These are phyloP conservation scores for Limnephilus marmoratus DNA, from an alignment of 2,888 invertebrate species.

Conservation along the genomic window DNA sequence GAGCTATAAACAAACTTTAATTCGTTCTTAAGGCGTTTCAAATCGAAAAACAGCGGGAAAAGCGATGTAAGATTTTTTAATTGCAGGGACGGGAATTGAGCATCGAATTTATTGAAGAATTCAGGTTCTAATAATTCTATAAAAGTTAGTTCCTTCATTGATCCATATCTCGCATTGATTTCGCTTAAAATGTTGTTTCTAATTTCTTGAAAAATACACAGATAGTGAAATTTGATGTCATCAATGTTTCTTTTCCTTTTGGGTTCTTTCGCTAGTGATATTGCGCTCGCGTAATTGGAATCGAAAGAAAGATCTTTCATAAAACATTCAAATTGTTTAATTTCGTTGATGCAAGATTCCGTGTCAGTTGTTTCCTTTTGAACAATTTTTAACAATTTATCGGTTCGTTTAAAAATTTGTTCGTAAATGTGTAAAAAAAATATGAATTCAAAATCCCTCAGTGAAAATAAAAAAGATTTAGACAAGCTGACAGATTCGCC, in stretches of 20 bases:
- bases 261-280: slow-evolving; percentile 4
- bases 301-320: not conserved
- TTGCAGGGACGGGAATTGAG: not conserved
- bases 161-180: not conserved
- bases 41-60: not conserved
- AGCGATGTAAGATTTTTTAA: not conserved
- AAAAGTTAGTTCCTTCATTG: not conserved
- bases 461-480: slow-evolving; percentile 28
- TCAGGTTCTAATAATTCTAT: not conserved
- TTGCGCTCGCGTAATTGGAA: not conserved
- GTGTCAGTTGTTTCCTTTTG: slow-evolving; percentile 24
- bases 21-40: not conserved
- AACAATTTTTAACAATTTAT: slow-evolving; percentile 14
- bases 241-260: slow-evolving; percentile 51
- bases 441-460: slow-evolving; percentile 45
- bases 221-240: slow-evolving; percentile 17
- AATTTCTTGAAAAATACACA: slow-evolving; percentile 31
- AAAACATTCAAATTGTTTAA: slow-evolving; percentile 31
- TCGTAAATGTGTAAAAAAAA: slow-evolving; percentile 49
- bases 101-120: not conserved
- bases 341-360: slow-evolving; percentile 8
- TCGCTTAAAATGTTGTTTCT: slow-evolving; percentile 10
- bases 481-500: slow-evolving; percentile 47
- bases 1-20: not conserved
- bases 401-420: slow-evolving; percentile 52